Conservation (phyloP, 2,797 vertebrate species). For the Rhincodon typus region DNA sequence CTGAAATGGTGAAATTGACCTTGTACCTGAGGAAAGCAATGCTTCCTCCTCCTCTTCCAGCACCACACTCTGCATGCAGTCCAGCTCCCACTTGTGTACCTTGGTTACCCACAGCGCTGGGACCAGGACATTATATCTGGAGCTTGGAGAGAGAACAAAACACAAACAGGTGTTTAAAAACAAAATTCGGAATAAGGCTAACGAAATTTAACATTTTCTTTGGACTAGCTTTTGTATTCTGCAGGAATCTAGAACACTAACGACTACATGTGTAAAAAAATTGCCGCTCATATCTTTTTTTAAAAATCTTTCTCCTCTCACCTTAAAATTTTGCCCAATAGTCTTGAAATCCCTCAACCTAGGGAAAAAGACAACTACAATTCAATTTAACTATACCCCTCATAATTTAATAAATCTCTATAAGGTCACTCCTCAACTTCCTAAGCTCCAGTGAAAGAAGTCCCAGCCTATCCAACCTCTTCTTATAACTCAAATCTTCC, state of each 20-base stretch:
- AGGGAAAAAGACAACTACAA: too few relatives aligned
- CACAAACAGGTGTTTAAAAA: not conserved
- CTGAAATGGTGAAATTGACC: slow-evolving; percentile 36
- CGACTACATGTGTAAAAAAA: too few relatives aligned
- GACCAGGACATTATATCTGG: slow-evolving; percentile 55
- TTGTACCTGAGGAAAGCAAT: slow-evolving; percentile 47
- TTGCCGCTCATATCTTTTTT: too few relatives aligned
- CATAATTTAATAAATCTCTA: too few relatives aligned
- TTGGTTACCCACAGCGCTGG: slow-evolving; percentile 59
- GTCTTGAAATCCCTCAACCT: too few relatives aligned
- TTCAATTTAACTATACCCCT: too few relatives aligned
- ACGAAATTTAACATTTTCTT: not conserved
- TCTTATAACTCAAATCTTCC: too few relatives aligned
- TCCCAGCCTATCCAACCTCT: too few relatives aligned
- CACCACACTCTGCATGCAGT: slow-evolving; percentile 58
- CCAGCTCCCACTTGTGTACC: slow-evolving; percentile 65
- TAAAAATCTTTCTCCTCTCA: too few relatives aligned
- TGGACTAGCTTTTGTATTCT: not conserved
- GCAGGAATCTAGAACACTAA: not conserved
- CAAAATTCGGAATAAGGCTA: not conserved
- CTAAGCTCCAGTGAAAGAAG: too few relatives aligned
- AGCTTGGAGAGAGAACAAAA: slow-evolving; percentile 45
- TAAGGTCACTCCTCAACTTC: too few relatives aligned
- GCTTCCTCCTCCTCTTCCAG: slow-evolving; percentile 51
- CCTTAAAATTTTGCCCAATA: too few relatives aligned